Conservation (phyloP, 2,888 invertebrate genomes). For the Ferdinandea cuprea region DNA sequence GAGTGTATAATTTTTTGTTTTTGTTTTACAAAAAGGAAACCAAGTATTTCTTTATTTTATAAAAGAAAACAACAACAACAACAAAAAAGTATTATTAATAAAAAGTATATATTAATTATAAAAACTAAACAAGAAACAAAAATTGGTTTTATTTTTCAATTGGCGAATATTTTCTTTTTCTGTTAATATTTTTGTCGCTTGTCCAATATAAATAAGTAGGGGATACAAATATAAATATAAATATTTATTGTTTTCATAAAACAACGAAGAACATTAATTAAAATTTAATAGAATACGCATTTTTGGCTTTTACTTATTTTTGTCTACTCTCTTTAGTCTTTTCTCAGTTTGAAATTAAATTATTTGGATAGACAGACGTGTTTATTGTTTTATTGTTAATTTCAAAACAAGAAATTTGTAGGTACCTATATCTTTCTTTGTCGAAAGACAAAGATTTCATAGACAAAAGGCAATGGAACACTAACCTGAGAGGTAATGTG, state of each 20-base stretch:
- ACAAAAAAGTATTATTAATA: conserved; percentile 67
- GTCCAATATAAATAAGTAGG: background rate
- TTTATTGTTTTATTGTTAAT: too few relatives aligned
- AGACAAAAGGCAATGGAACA: too few relatives aligned
- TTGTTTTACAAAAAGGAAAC: too few relatives aligned
- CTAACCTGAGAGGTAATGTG: too few relatives aligned
- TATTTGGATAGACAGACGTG: too few relatives aligned
- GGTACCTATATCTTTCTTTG: too few relatives aligned
- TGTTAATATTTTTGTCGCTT: conserved; percentile 1
- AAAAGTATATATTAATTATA: conserved; percentile 52
- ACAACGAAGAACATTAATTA: conserved; percentile 58
- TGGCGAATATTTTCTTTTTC: conserved; percentile 24
- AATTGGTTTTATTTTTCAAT: conserved; percentile 62
- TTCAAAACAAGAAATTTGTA: too few relatives aligned
- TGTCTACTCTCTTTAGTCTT: background rate
- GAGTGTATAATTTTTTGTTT: conserved; percentile 14
- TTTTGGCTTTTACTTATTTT: background rate
- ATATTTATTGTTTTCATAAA: conserved; percentile 29
- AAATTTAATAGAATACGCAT: conserved; percentile 10
- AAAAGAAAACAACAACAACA: conserved; percentile 13
- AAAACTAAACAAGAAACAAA: conserved; percentile 22
- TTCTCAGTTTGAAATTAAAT: too few relatives aligned
- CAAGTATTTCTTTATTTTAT: conserved; percentile 13
- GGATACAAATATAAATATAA: background rate
- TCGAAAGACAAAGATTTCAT: too few relatives aligned